Evolutionary conservation across 2,888 invertebrate species (phyloP).

Genomic region (Chymomyza caudatula): DNA sequence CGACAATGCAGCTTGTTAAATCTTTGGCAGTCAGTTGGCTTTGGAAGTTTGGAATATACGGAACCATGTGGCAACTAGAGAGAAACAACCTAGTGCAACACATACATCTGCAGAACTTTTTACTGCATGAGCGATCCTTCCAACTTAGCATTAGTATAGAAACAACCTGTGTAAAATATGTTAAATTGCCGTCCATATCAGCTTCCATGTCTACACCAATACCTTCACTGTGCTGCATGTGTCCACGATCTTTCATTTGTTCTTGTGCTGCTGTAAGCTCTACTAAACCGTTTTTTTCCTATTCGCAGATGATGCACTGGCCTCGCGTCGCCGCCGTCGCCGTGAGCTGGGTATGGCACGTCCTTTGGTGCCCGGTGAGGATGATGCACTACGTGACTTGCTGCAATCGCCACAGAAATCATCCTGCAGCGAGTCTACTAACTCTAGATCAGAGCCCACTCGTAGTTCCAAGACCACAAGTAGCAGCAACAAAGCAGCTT

Average conservation of each 20-base stretch:
- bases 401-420: slow-evolving; percentile 60
- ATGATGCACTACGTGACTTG: slow-evolving; percentile 73
- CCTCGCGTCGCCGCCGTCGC: slow-evolving; percentile 74
- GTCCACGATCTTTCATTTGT: no score
- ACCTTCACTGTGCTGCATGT: slow-evolving; percentile 26
- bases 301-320: slow-evolving; percentile 76
- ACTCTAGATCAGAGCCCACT: slow-evolving; percentile 55
- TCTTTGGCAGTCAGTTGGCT: background rate
- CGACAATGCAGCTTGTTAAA: background rate
- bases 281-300: background rate
- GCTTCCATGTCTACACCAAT: slow-evolving; percentile 2
- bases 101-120: slow-evolving; percentile 61
- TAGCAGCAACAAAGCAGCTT: slow-evolving; percentile 1
- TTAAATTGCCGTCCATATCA: slow-evolving; percentile 37
- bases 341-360: slow-evolving; percentile 76
- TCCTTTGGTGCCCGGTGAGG: slow-evolving; percentile 73
- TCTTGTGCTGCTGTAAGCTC: slow-evolving; percentile 6
- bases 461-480: slow-evolving; percentile 5
- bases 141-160: slow-evolving; percentile 44
- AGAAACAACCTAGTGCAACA: slow-evolving; percentile 26
- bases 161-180: slow-evolving; percentile 65
- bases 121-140: slow-evolving; percentile 35
- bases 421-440: slow-evolving; percentile 47
- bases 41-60: background rate
- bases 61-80: background rate